Evolutionary conservation across 2,797 vertebrate genomes (phyloP).

Genomic region (Mormyrus hasselquistii): DNA sequence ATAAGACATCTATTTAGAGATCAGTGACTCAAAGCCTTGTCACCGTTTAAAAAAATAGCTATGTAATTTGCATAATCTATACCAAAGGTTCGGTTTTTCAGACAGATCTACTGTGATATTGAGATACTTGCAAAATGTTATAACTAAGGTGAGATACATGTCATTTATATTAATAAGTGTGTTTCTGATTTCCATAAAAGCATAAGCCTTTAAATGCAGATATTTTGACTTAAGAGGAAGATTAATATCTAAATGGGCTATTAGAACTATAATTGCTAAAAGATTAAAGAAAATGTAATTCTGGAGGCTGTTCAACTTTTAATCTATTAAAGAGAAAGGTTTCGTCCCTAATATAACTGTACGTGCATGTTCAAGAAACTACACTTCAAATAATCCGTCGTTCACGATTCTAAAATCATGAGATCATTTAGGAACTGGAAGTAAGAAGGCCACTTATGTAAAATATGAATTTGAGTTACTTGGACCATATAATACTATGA

Average conservation of each 20-base stretch:
- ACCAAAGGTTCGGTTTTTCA: background rate
- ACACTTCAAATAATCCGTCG: background rate
- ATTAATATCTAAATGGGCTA: background rate
- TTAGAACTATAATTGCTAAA: background rate
- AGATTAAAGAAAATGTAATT: background rate
- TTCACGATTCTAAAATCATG: background rate
- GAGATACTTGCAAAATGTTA: background rate
- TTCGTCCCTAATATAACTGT: background rate
- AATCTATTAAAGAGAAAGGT: background rate
- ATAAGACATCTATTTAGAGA: slow-evolving; percentile 11
- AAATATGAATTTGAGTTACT: background rate
- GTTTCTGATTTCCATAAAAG: background rate
- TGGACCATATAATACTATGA: background rate
- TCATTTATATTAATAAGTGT: background rate
- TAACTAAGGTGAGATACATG: background rate
- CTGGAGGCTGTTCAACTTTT: background rate
- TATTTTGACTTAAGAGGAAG: background rate
- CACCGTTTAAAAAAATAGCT: background rate
- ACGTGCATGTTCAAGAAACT: background rate
- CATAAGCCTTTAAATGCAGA: background rate
- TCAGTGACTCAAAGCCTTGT: background rate
- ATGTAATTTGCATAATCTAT: background rate
- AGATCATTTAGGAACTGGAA: background rate
- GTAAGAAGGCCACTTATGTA: background rate
- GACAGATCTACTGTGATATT: background rate